Evolutionary conservation across 2,113 vertebrate species (phyloP).

Genomic region (Promerops cafer): DNA sequence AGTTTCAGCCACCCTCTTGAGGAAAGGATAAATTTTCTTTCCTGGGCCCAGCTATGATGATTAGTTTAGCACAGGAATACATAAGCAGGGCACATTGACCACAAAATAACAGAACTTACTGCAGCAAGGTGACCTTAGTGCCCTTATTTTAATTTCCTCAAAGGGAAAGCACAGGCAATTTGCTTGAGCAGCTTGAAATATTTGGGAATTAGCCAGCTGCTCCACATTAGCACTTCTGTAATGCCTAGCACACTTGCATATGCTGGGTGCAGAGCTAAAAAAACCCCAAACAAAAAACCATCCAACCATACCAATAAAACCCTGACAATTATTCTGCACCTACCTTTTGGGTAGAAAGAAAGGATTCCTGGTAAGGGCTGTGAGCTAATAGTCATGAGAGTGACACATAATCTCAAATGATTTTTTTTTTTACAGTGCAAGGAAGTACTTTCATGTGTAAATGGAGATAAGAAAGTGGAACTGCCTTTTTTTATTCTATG

Average conservation of each 20-base stretch:
- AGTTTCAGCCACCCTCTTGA: background rate
- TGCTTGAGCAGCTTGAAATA: background rate
- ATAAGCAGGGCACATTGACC: background rate
- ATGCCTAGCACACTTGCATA: background rate
- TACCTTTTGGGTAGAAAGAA: background rate
- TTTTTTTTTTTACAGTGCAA: background rate
- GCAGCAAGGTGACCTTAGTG: background rate
- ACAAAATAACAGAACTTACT: background rate
- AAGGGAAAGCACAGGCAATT: background rate
- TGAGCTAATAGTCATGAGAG: background rate
- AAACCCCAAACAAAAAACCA: background rate
- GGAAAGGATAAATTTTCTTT: background rate
- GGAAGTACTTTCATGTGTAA: background rate
- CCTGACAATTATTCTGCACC: background rate
- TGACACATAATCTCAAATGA: background rate
- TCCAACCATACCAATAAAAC: background rate
- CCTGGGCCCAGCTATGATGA: background rate
- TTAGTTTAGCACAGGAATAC: background rate
- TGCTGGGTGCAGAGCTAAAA: background rate
- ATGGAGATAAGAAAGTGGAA: background rate
- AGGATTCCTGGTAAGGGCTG: background rate
- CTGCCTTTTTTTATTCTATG: background rate
- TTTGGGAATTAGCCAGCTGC: background rate
- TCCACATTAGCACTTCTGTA: background rate
- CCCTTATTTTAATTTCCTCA: background rate